Conservation (phyloP, 1,140 invertebrate genomes). For the Aphelenchoides fujianensis region DNA sequence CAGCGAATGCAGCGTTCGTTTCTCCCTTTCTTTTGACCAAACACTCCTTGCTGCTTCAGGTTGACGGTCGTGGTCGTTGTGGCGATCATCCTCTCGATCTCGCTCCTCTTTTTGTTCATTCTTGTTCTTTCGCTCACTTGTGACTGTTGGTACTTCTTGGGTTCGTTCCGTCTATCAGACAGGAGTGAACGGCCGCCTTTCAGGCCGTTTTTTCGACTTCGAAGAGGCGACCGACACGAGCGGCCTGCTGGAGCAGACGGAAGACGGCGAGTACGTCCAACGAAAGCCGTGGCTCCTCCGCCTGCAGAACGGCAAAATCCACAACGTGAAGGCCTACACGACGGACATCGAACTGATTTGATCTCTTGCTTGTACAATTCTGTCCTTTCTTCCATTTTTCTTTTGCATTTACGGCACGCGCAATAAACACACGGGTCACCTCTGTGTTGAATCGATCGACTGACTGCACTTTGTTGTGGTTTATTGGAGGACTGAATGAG, state of each 20-base stretch:
- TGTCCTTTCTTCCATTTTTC: no score
- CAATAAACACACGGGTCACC: no score
- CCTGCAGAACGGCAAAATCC: constrained; percentile 12
- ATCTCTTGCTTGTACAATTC: no score
- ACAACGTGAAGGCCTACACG: constrained; percentile 11
- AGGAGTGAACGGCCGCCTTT: no score
- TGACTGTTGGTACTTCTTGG: constrained; percentile 14
- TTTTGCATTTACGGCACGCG: no score
- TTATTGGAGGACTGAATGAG: no score
- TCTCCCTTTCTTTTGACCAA: no score
- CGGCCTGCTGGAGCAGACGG: not conserved
- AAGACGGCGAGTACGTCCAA: not conserved
- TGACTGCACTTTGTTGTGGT: no score
- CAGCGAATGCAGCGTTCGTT: no score
- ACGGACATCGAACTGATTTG: constrained; percentile 15
- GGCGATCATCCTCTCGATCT: constrained; percentile 1
- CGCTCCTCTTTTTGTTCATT: constrained; percentile 16
- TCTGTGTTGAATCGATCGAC: no score
- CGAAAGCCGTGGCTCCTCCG: constrained; percentile 9
- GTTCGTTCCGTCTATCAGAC: no score
- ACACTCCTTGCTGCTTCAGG: no score
- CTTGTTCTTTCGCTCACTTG: constrained; percentile 14
- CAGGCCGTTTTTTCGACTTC: constrained; percentile 12
- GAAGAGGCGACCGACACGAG: constrained; percentile 12
- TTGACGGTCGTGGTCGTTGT: constrained; percentile 6